Evolutionary conservation across 2,888 invertebrate species (phyloP).

Genomic region (Heliconius charithonia): DNA sequence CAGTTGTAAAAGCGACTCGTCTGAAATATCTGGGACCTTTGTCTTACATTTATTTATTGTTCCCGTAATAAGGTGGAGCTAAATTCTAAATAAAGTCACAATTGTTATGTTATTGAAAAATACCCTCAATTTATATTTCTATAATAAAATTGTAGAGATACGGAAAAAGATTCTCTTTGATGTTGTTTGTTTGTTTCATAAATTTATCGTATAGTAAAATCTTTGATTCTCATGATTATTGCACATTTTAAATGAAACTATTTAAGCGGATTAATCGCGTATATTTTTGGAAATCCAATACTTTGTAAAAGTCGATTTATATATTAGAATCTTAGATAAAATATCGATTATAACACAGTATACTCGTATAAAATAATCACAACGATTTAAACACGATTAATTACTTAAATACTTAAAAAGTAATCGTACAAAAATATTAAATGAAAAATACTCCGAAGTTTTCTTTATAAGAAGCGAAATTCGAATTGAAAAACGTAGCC

Average conservation of each 20-base stretch:
- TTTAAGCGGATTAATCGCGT: too few species aligned
- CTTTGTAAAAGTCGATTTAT: too few species aligned
- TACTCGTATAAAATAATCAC: background rate
- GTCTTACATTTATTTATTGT: constrained; percentile 55
- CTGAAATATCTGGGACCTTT: constrained; percentile 67
- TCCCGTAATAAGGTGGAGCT: constrained; percentile 32
- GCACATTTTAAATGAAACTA: too few species aligned
- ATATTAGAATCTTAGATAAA: too few species aligned
- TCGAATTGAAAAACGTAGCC: constrained; percentile 37
- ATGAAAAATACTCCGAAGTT: constrained; percentile 19
- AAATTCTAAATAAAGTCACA: constrained; percentile 37
- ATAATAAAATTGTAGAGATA: background rate
- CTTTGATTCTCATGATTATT: too few species aligned
- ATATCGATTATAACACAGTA: too few species aligned
- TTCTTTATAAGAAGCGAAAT: constrained; percentile 8
- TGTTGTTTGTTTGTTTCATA: background rate
- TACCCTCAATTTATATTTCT: constrained; percentile 7
- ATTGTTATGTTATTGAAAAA: constrained; percentile 29
- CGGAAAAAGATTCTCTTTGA: background rate
- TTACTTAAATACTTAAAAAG: constrained; percentile 2
- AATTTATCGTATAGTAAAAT: too few species aligned
- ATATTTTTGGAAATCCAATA: too few species aligned
- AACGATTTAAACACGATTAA: background rate
- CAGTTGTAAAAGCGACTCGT: constrained; percentile 76
- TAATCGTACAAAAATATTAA: constrained; percentile 10